Evolutionary conservation across 2,888 invertebrate species (phyloP), one percentile per base, ranked within the genome.

Genomic region (Leptopterna dolabrata): DNA sequence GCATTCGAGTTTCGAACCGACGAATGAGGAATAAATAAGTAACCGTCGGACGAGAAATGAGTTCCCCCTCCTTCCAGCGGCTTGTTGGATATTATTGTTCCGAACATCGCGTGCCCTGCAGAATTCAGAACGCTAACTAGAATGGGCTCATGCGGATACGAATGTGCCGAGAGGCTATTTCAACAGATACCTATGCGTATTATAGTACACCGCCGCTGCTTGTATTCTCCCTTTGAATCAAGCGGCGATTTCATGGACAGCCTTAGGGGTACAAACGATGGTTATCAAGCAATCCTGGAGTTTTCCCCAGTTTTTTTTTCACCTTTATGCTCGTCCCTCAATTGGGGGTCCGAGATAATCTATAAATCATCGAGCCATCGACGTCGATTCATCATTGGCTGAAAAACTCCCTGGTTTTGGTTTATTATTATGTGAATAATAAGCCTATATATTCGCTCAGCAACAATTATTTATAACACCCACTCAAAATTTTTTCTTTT

Each of bases 121-220:
- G 63, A 63, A 24, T 63, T 63, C 63, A 63, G 27, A 27, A 3
- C 63, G 7, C 63, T 63, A 63, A 63, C 63, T 63, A 63, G 63
- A 63, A 55, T 24, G 63, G 63, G 63, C 63, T 63, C 63, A 63
- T 63, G 63, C 63, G 63, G 63, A 63, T 63, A 63, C 63, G 63
- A 63, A 63, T 27, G 24, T 63, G 63, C 19, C n/a, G n/a, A n/a
- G n/a, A 24, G 24, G 7, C 63, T 63, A 63, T 63, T 63, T 27
- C 63, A 19, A 63, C 63, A 24, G 24, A 63, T 24, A 63, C n/a
- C n/a, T n/a, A n/a, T n/a, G n/a, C n/a, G n/a, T 55, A 55, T 19
- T 45, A 16, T 7, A 3, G 1, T 55, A 16, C 19, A 9, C 45
- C 9, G 9, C 63, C 24, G 24, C 24, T 24, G 19, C 24, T 13